Evolutionary conservation across 2,797 vertebrate species (phyloP).

Genomic region (Epinephelus coioides): DNA sequence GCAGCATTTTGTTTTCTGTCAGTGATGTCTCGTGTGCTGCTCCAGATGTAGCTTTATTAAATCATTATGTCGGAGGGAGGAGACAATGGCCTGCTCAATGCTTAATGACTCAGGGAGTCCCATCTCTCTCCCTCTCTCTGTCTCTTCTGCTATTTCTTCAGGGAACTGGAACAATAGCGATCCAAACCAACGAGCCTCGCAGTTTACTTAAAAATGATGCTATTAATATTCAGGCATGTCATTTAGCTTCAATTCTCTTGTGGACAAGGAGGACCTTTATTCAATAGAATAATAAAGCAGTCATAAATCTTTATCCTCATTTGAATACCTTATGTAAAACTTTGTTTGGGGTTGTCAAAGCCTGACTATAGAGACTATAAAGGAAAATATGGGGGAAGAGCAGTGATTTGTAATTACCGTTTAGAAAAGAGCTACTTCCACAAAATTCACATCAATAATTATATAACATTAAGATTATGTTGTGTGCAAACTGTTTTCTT

Average conservation of each 20-base stretch:
- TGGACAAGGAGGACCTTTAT: slow-evolving; percentile 57
- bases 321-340: slow-evolving; percentile 55
- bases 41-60: slow-evolving; percentile 83
- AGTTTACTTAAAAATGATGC: slow-evolving; percentile 73
- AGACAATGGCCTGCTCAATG: slow-evolving; percentile 78
- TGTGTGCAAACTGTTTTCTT: slow-evolving; percentile 25
- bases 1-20: slow-evolving; percentile 80
- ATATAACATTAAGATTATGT: slow-evolving; percentile 25
- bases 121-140: slow-evolving; percentile 60
- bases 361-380: slow-evolving; percentile 15
- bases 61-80: slow-evolving; percentile 79
- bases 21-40: slow-evolving; percentile 68
- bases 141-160: slow-evolving; percentile 65
- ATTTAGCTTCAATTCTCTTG: slow-evolving; percentile 67
- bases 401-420: slow-evolving; percentile 23
- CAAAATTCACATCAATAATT: slow-evolving; percentile 22
- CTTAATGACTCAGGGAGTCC: slow-evolving; percentile 79
- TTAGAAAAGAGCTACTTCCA: slow-evolving; percentile 4
- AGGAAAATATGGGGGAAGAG: slow-evolving; percentile 11
- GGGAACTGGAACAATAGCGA: slow-evolving; percentile 62
- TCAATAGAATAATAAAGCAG: slow-evolving; percentile 55
- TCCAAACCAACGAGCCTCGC: slow-evolving; percentile 58
- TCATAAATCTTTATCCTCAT: slow-evolving; percentile 67
- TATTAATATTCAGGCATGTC: slow-evolving; percentile 72
- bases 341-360: slow-evolving; percentile 39